Base-by-base conservation (phyloP, 1,140 invertebrate genomes). In the Cydia pomonella region DNA sequence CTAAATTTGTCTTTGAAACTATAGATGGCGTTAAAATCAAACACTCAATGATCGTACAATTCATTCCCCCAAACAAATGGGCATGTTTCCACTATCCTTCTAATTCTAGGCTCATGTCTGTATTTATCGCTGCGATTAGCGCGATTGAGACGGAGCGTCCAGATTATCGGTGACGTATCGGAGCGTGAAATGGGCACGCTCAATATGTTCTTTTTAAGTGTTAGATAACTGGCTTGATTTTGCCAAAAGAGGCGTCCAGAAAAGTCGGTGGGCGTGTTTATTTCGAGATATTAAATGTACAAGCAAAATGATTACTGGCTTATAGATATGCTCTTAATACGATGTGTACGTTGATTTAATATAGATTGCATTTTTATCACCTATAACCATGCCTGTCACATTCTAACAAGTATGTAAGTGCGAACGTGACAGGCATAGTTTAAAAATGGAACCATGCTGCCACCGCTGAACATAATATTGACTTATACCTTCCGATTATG, bases 141-240 rank as follows among this genome's bases (percentile, higher is more conserved):
- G 27, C 64, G 64, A 69, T 33, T 69, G 64, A 69, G 64, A 69
- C 64, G 29, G 29, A 69, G 33, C 16, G 33, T 21, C 33, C 64
- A 69, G 64, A 69, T 69, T 69, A 69, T 69, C 64, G 29, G 64
- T 69, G 64, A 69, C 64, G 64, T 69, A 69, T 38, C 64, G 64
- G 27, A 18, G 10, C 29, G 23, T 27, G n/a, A 18, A 33, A 69
- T 69, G 64, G 64, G 7, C 27, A 66, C 25, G 13, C 3, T 27
- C 16, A n/a, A 9, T 12, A 13, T 27, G 63, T 33, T 33, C 27
- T 41, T 69, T 69, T 69, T 38, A 13, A 29, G 27, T 47, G 16
- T n/a, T 18, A 18, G 16, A 50, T n/a, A n/a, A 18, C 47, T 18
- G 18, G 47, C 41, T 53, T 53, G 50, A 53, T 53, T 53, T n/a